Base-by-base conservation (phyloP, 2,888 invertebrate species). In the Rotaria macrura region DNA sequence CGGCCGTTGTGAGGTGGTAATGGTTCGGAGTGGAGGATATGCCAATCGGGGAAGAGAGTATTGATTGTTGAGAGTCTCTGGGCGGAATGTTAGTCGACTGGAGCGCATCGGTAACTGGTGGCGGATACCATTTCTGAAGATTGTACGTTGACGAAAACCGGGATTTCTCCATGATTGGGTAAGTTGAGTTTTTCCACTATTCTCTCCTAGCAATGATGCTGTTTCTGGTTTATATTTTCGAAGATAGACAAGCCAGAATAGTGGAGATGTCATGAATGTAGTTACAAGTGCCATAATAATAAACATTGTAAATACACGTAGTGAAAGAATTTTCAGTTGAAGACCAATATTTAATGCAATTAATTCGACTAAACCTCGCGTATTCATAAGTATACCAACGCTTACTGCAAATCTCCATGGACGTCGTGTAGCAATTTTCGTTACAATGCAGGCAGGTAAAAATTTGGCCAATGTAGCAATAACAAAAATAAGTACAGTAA, bases 321-420 rank as follows among this genome's bases (percentile, higher is more conserved):
- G 65, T 65, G 65, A 65, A 34, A 65, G 65, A 65, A 65, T 65
- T 4, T 65, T 29, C 6, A 65, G 34, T 65, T 65, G 14, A 34
- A 65, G 65, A 34, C 65, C 65, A 65, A 65, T 65, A 65, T 65
- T 65, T 17, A 65, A 65, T 65, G 65, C 65, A 65, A 65, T 65
- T 0, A 65, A 17, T 65, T 65, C 34, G 7, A 65, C 65, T 65
- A 65, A 65, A 65, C 65, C 65, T 65, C 65, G 29, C 14, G 65
- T 65, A 65, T 65, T 65, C 65, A 65, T 65, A 6, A 34, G 23
- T 17, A 65, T 34, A 34, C 65, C 65, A 34, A 65, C 65, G 20
- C 23, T 29, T 34, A 5, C 12, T 34, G 29, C 2, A 65, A 65
- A 65, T 65, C 14, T 65, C 65, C 65, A 65, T 34, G 29, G 6